Conservation (phyloP, 2,888 invertebrate genomes). For the Ormyrus thymus region DNA sequence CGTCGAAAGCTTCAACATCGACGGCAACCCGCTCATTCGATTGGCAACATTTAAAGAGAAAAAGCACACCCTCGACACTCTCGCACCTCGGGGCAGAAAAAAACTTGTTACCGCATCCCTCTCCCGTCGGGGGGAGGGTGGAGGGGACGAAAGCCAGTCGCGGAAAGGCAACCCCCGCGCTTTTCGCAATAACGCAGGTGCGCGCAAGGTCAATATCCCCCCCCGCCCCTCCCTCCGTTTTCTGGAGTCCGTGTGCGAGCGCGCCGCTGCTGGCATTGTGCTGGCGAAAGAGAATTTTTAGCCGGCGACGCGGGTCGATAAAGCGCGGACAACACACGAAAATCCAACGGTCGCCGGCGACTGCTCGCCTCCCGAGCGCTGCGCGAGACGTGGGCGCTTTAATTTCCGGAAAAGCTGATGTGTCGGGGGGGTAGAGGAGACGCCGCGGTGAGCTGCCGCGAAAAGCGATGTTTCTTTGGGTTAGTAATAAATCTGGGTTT, state of each 20-base stretch:
- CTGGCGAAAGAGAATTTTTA: not conserved
- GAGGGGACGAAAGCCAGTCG: too few relatives aligned
- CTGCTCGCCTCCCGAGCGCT: not conserved
- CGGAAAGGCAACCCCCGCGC: not conserved
- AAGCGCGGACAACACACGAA: slow-evolving; percentile 19
- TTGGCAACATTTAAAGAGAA: too few relatives aligned
- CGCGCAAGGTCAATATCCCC: slow-evolving; percentile 46
- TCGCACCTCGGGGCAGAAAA: not conserved
- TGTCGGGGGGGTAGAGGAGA: slow-evolving; percentile 3
- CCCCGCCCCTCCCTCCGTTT: slow-evolving; percentile 11
- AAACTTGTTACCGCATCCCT: not conserved
- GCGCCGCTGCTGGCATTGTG: not conserved
- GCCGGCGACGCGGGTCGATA: slow-evolving; percentile 55
- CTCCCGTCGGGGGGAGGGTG: not conserved
- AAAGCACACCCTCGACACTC: too few relatives aligned
- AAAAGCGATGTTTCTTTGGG: too few relatives aligned
- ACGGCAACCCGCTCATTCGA: too few relatives aligned
- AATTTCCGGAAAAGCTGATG: slow-evolving; percentile 59
- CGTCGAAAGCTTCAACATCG: too few relatives aligned
- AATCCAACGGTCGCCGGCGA: slow-evolving; percentile 3
- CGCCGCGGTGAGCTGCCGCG: too few relatives aligned
- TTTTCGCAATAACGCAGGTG: slow-evolving; percentile 38
- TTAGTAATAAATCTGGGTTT: too few relatives aligned
- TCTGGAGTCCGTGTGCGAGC: too few relatives aligned
- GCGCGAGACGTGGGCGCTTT: slow-evolving; percentile 56